These are phyloP conservation scores for Myotis pilosus DNA, from an alignment of 2,797 vertebrate species.

Conservation along the genomic window DNA sequence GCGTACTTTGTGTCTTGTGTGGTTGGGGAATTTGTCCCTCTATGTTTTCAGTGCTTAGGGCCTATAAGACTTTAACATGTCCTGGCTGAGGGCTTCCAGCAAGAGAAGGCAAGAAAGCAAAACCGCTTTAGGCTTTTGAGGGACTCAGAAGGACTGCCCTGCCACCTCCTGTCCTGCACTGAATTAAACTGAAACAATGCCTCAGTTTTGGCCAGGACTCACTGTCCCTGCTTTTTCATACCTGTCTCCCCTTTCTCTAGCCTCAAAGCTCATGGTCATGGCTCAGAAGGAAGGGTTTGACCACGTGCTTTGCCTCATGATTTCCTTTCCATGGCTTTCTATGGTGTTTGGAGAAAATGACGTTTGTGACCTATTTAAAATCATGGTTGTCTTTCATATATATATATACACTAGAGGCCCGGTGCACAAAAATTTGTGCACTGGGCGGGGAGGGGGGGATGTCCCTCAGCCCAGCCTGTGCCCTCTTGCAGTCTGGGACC, in stretches of 20 bases:
- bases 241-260: fast-evolving
- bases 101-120: neutral
- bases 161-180: neutral
- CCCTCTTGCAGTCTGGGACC: too few relatives aligned
- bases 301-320: fast-evolving
- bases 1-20: fast-evolving
- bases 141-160: too few relatives aligned
- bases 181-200: too few relatives aligned
- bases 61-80: fast-evolving
- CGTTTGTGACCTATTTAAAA: neutral
- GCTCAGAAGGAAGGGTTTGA: neutral
- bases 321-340: neutral
- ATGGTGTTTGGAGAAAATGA: neutral
- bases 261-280: neutral
- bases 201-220: neutral
- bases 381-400: too few relatives aligned
- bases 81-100: neutral
- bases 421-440: too few relatives aligned
- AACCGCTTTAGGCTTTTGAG: neutral
- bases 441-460: too few relatives aligned
- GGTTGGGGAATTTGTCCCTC: neutral
- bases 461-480: too few relatives aligned
- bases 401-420: too few relatives aligned
- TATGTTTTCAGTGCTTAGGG: fast-evolving
- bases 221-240: fast-evolving